Evolutionary conservation across 1,140 invertebrate genomes (phyloP).

Genomic region (Pseudomyrmex sp.): DNA sequence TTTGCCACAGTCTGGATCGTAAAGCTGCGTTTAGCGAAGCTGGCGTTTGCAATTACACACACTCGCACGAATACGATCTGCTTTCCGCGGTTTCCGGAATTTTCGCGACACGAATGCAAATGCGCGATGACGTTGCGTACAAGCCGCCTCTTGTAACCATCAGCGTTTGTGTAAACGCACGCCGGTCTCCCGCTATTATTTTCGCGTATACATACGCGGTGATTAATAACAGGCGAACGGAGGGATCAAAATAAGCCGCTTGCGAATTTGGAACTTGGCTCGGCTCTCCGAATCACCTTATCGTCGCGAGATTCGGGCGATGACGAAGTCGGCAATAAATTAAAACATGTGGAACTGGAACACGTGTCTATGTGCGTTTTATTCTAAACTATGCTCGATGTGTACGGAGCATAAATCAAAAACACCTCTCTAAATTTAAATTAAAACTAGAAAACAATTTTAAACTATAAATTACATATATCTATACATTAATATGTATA

Average conservation of each 20-base stretch:
- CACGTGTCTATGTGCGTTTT: no score
- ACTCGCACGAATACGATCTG: neutral
- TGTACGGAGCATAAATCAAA: no score
- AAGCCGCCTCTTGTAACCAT: neutral
- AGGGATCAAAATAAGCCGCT: conserved; percentile 40
- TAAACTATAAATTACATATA: no score
- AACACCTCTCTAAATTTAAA: no score
- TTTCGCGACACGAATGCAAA: neutral
- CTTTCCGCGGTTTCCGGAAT: neutral
- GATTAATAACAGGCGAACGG: conserved; percentile 35
- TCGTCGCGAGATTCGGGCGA: neutral
- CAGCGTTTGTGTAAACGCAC: conserved; percentile 23
- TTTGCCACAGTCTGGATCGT: neutral
- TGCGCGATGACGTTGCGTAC: conserved; percentile 1
- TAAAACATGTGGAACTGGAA: neutral
- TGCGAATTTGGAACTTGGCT: conserved; percentile 35
- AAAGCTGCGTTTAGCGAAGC: conserved; percentile 37
- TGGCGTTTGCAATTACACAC: neutral
- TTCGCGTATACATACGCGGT: neutral
- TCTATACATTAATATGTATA: no score
- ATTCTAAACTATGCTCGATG: no score
- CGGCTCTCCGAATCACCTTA: neutral
- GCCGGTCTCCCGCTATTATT: conserved; percentile 25
- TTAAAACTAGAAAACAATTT: no score
- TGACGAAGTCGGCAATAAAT: conserved; percentile 24